These are phyloP conservation scores for Lypha dubia DNA, from an alignment of 2,888 invertebrate species.

Conservation along the genomic window DNA sequence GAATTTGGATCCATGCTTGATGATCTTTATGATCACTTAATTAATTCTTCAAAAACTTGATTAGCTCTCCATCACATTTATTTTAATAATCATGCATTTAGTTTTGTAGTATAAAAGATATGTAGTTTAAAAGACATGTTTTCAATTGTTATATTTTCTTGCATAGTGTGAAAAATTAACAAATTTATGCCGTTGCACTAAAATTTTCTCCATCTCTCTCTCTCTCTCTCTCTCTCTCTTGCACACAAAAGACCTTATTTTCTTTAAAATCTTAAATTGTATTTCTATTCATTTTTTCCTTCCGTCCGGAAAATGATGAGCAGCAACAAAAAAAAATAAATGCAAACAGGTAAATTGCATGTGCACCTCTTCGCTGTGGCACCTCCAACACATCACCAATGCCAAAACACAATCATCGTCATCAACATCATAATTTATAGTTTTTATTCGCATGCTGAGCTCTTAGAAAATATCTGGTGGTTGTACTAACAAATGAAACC, in stretches of 20 bases:
- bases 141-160: no score
- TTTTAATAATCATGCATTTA: no score
- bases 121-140: no score
- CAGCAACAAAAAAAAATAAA: conserved; percentile 21
- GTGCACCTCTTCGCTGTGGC: background rate
- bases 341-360: conserved; percentile 17
- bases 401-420: conserved; percentile 24
- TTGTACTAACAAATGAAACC: conserved; percentile 39
- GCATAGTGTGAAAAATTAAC: no score
- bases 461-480: conserved; percentile 46
- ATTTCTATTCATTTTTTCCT: conserved; percentile 52
- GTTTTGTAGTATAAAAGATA: no score
- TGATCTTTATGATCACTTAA: no score
- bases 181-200: no score
- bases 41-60: no score
- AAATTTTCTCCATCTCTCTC: no score
- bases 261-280: conserved; percentile 45
- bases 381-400: conserved; percentile 1
- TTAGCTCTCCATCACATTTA: no score
- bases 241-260: background rate
- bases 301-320: conserved; percentile 23
- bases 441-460: conserved; percentile 33
- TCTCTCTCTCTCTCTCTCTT: no score
- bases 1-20: no score
- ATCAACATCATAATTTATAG: conserved; percentile 62